Base-by-base conservation (phyloP, 2,888 invertebrate species). In the Dryobota labecula region DNA sequence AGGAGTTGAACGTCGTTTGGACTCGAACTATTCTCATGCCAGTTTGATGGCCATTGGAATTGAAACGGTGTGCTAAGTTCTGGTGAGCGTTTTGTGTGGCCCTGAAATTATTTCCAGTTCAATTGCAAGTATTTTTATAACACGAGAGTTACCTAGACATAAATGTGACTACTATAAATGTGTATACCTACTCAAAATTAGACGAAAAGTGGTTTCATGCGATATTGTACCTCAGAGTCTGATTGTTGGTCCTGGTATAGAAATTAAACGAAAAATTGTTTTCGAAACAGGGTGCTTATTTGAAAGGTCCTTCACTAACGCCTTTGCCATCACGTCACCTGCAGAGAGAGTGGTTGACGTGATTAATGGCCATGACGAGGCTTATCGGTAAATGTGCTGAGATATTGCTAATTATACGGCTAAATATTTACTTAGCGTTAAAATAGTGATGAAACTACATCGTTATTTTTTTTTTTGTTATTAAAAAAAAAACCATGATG, bases 351-450 rank as follows among this genome's bases (percentile, higher is more conserved):
- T n/a, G 30, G 30, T 20, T 8, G 18, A 15, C 20, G 30, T 84
- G 80, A 84, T 75, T 70, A 63, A 84, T 83, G 71, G 47, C 9
- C 66, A 18, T 78, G 83, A 77, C 83, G 53, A 24, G 9, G 63
- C 49, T 36, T 49, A 49, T 62, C 43, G 41, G 36, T 69, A 76
- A 75, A 84, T 78, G 58, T 73, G 73, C 54, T 36, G 11, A 13
- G 30, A 27, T n/a, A n/a, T 36, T 62, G 70, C 45, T 61, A 74
- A 82, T 73, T 64, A 70, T 20, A 7, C 18, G 27, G 33, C 38
- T 51, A 36, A 72, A 41, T 57, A 33, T 64, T 64, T 7, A n/a
- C 13, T 58, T 58, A 36, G 30, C 51, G 54, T 36, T 49, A n/a
- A 49, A n/a, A n/a, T n/a, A n/a, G n/a, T n/a, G n/a, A n/a, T n/a